Evolutionary conservation across 2,113 vertebrate genomes (phyloP), one percentile per base, ranked within the genome.

Genomic region (Ceyx margarethae): DNA sequence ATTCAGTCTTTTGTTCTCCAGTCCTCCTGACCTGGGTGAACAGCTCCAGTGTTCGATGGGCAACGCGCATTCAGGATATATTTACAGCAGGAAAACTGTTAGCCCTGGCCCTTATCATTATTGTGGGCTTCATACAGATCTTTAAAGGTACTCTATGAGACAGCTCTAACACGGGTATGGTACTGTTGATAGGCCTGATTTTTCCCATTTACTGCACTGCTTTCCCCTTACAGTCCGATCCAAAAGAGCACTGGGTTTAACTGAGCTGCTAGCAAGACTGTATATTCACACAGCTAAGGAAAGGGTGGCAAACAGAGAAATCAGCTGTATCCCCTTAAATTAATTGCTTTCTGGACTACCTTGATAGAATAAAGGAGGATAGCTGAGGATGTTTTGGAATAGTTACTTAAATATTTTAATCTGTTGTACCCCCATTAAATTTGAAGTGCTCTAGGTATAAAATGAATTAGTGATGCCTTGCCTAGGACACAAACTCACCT

Each of bases 1-100:
- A 79, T 57, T 71, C 62, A 51, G 20, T 89, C 80, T 92, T 97
- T 83, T 96, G 88, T 68, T 95, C 61, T 94, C 54, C 97, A 99
- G 99, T 99, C 95, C 98, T 99, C 61, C 97, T 99, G 95, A 99
- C 99, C 0, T 99, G 99, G 99, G 99, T 99, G 96, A 99, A 99
- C 97, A 98, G 99, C 97, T 98, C 97, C 96, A 99, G 99, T 0
- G 99, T 99, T 17, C 98, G 99, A 76, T 98, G 99, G 98, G 99
- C 99, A 67, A 99, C 99, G 0, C 98, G 99, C 82, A 99, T 99
- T 93, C 99, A 99, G 96, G 99, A 99, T 37, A 89, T 98, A 61
- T 99, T 99, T 93, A 99, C 99, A 0, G 98, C 99, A 16, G 99
- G 98, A 76, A 99, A 99, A 79, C 98, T 99, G 69, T 91, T 99